A percentile compares a stretch with the other conserved stretches of the same genome.
Conservation (phyloP, 2,888 invertebrate species). For the Cosmia trapezina region DNA sequence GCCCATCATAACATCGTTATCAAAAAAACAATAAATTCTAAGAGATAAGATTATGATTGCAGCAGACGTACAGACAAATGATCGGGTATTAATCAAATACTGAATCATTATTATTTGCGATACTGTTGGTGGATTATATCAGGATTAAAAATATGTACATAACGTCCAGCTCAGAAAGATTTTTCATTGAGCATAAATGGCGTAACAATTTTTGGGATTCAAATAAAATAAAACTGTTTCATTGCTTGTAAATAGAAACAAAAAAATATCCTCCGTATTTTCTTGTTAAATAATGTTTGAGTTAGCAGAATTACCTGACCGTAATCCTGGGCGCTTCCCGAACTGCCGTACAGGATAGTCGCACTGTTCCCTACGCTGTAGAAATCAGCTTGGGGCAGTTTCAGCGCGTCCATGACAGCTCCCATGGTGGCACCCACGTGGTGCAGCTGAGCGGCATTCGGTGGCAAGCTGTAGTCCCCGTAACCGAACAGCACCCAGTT, state of each 20-base stretch:
- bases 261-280: background rate
- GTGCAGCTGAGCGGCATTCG: constrained; percentile 63
- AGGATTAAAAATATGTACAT: constrained; percentile 23
- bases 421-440: constrained; percentile 75
- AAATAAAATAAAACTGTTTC: background rate
- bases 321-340: constrained; percentile 79
- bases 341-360: constrained; percentile 71
- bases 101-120: constrained; percentile 6
- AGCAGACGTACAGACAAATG: constrained; percentile 7
- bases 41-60: constrained; percentile 25
- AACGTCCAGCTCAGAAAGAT: background rate
- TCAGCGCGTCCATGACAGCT: constrained; percentile 73
- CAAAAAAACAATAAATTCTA: constrained; percentile 40
- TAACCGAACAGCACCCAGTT: constrained; percentile 83
- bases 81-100: constrained; percentile 26
- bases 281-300: background rate
- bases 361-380: constrained; percentile 79
- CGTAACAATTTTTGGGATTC: background rate
- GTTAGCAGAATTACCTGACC: constrained; percentile 48
- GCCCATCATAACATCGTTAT: constrained; percentile 39
- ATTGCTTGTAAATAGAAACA: background rate
- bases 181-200: background rate
- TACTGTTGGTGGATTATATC: background rate
- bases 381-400: constrained; percentile 67
- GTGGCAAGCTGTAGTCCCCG: constrained; percentile 77